Percentiles rank a stretch among this genome's conserved stretches.
These are phyloP conservation scores for Dilophus febrilis DNA, from an alignment of 2,888 invertebrate species.

Conservation along the genomic window DNA sequence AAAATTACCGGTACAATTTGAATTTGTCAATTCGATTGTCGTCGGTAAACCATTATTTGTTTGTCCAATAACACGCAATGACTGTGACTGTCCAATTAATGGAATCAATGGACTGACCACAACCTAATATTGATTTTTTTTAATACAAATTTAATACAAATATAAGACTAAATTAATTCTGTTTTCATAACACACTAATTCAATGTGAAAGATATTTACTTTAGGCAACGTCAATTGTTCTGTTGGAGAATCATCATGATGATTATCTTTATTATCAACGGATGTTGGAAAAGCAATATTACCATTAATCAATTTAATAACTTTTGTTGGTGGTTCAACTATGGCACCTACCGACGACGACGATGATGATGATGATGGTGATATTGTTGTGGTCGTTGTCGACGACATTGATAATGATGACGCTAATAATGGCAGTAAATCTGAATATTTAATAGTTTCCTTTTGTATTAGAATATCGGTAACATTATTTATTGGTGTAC, in stretches of 20 bases:
- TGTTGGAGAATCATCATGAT: conserved; percentile 13
- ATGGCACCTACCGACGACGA: conserved; percentile 5
- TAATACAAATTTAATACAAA: background rate
- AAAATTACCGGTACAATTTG: conserved; percentile 6
- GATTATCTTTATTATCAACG: conserved; percentile 15
- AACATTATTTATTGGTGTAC: too few relatives aligned
- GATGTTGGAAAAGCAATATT: conserved; percentile 12
- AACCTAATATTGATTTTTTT: conserved; percentile 10
- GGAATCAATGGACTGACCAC: conserved; percentile 29
- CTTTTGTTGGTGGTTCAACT: conserved; percentile 19
- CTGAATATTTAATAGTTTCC: too few relatives aligned
- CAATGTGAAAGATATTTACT: conserved; percentile 6
- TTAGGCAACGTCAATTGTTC: conserved; percentile 15
- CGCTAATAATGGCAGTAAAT: too few relatives aligned
- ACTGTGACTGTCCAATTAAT: conserved; percentile 12
- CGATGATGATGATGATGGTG: conserved; percentile 6
- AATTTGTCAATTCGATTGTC: conserved; percentile 15
- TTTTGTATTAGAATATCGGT: too few relatives aligned
- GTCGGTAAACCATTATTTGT: conserved; percentile 16
- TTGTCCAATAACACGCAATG: conserved; percentile 15
- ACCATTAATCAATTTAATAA: conserved; percentile 20
- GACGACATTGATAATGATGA: too few relatives aligned
- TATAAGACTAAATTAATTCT: background rate
- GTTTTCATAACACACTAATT: background rate
- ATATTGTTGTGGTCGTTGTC: conserved; percentile 10